phyloP scores from a whole-genome alignment of 2,797 vertebrate species.

The Setipinna tenuifilis region DNA sequence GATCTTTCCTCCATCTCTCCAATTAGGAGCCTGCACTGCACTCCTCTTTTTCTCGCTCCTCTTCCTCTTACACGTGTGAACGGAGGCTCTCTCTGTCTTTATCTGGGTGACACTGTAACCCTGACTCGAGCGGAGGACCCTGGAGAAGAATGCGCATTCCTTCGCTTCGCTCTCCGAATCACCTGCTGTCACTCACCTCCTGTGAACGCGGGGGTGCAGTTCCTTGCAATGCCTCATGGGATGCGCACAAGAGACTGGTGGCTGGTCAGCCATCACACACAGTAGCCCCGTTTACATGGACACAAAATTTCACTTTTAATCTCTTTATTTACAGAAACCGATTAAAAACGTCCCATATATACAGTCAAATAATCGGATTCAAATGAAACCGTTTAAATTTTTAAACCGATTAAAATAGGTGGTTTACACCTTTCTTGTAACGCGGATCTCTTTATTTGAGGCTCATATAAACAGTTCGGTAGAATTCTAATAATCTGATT shows the following conservation, averaged over 20 bases:
- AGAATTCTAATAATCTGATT: too few species aligned
- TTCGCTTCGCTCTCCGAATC: background rate
- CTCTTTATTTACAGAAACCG: too few species aligned
- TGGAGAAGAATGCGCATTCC: background rate
- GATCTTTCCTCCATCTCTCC: background rate
- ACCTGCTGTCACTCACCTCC: background rate
- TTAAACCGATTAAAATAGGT: too few species aligned
- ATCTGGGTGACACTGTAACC: conserved; percentile 3
- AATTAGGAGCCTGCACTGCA: background rate
- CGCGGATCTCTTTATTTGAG: too few species aligned
- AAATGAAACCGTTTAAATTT: too few species aligned
- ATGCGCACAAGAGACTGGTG: background rate
- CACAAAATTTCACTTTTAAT: too few species aligned
- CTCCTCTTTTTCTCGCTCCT: background rate
- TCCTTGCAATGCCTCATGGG: conserved; percentile 20
- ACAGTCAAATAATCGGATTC: too few species aligned
- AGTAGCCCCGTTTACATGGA: too few species aligned
- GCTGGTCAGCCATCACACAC: background rate
- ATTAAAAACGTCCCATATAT: too few species aligned
- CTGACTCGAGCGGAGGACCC: background rate
- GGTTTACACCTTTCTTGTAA: too few species aligned
- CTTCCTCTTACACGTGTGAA: background rate
- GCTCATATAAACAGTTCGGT: too few species aligned
- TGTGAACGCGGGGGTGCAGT: background rate
- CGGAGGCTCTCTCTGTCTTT: background rate